Evolutionary conservation across 2,113 vertebrate species (phyloP).

Genomic region (Prolemur simus): DNA sequence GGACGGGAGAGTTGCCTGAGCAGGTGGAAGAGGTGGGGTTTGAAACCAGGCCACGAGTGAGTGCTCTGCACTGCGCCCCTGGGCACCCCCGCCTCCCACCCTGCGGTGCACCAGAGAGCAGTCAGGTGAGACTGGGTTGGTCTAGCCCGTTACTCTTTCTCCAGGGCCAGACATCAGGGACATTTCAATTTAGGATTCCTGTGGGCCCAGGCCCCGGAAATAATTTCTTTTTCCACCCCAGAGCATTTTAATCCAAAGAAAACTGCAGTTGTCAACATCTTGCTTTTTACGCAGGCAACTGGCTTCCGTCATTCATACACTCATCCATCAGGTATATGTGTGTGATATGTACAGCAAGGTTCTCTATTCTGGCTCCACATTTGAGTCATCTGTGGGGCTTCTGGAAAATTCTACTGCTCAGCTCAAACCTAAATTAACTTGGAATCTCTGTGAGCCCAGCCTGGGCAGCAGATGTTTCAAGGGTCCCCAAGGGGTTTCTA

Average conservation of each 20-base stretch:
- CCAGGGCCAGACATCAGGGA: not conserved
- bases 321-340: not conserved
- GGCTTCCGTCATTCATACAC: not conserved
- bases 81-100: not conserved
- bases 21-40: not conserved
- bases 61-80: not conserved
- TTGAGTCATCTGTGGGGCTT: not conserved
- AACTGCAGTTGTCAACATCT: not conserved
- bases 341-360: not conserved
- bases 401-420: not conserved
- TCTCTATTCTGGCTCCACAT: not conserved
- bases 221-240: slow-evolving; percentile 63
- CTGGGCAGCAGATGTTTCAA: not conserved
- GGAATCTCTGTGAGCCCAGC: not conserved
- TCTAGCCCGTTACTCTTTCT: not conserved
- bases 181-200: not conserved
- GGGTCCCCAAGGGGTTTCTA: not conserved
- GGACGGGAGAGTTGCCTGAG: not conserved
- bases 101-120: rapidly evolving
- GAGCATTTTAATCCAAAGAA: slow-evolving; percentile 56
- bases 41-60: not conserved
- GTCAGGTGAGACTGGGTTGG: rapidly evolving
- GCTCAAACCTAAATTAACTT: not conserved
- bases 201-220: not conserved
- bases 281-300: not conserved